Evolutionary conservation across 2,797 vertebrate genomes (phyloP).

Genomic region (Cryptoblepharus egeriae): DNA sequence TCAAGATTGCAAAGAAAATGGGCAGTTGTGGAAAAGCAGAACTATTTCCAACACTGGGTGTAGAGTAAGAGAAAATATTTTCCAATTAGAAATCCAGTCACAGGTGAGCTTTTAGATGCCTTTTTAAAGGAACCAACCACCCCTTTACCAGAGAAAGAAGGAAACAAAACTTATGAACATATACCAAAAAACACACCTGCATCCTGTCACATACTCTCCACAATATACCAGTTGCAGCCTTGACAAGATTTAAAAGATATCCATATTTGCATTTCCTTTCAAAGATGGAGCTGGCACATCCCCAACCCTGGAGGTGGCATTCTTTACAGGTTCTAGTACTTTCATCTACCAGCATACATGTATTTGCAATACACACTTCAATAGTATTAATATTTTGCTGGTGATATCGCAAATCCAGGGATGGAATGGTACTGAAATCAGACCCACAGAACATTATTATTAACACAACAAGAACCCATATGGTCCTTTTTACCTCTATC

Average conservation of each 20-base stretch:
- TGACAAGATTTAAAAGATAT: neutral
- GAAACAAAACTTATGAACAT: neutral
- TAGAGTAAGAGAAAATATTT: neutral
- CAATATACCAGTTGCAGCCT: neutral
- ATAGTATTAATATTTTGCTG: neutral
- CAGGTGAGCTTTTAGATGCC: neutral
- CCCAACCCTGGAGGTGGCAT: neutral
- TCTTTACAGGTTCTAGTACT: neutral
- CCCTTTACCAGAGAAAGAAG: neutral
- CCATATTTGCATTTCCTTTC: neutral
- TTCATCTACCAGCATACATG: neutral
- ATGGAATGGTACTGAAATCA: neutral
- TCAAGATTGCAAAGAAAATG: neutral
- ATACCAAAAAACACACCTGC: neutral
- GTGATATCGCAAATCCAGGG: neutral
- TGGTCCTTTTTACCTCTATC: neutral
- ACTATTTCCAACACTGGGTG: neutral
- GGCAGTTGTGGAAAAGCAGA: neutral
- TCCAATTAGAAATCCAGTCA: neutral
- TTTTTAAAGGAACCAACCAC: neutral
- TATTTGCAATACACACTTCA: neutral
- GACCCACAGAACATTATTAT: neutral
- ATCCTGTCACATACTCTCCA: neutral
- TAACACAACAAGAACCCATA: neutral
- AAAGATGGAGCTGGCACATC: neutral